Conservation (phyloP, 2,113 vertebrate species). For the Archocentrus centrarchus region DNA sequence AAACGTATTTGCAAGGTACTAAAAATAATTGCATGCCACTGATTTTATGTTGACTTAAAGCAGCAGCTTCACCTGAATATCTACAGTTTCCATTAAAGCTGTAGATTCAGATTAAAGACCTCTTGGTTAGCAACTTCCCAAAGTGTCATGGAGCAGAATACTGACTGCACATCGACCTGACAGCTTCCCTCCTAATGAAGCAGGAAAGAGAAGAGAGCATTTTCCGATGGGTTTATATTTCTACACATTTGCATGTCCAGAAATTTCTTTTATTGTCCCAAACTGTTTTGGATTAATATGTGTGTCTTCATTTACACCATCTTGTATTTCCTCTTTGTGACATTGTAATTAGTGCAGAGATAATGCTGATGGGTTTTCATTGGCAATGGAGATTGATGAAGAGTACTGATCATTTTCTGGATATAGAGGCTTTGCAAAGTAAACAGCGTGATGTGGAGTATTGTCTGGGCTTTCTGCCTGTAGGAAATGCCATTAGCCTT, state of each 20-base stretch:
- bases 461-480: not conserved
- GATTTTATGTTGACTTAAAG: conserved; percentile 28
- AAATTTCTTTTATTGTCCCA: not conserved
- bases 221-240: accelerated
- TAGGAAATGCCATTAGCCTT: not conserved
- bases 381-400: conserved; percentile 15
- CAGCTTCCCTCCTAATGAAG: too few species aligned
- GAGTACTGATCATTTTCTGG: not conserved
- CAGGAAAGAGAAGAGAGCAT: too few species aligned
- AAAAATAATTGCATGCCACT: conserved; percentile 7
- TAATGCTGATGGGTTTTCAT: conserved; percentile 3
- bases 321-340: conserved; percentile 2
- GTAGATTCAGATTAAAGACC: not conserved
- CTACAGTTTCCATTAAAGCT: not conserved
- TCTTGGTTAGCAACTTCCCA: not conserved
- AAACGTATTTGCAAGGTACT: conserved; percentile 11
- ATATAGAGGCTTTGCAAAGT: not conserved
- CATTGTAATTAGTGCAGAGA: not conserved
- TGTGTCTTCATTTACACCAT: not conserved
- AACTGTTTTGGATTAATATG: not conserved
- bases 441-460: not conserved
- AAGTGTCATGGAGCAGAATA: not conserved
- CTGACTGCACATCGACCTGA: not conserved
- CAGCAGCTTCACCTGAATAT: not conserved
- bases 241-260: not conserved